phyloP scores from a whole-genome alignment of 2,888 invertebrate species.

The Unio delphinus region DNA sequence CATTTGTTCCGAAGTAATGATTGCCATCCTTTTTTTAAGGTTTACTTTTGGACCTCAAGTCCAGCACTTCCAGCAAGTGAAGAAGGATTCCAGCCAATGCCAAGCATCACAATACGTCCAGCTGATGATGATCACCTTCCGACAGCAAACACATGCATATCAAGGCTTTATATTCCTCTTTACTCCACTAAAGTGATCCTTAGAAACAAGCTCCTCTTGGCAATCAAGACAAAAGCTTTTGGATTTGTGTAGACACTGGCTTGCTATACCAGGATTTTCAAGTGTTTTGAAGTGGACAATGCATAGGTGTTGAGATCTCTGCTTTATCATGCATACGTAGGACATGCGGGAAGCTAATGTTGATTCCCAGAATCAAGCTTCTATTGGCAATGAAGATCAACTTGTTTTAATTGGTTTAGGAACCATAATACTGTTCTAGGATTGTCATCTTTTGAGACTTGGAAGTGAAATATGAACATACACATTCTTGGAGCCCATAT shows the following conservation, averaged over 20 bases:
- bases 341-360: no score
- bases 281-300: no score
- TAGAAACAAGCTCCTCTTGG: conserved; percentile 93
- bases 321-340: no score
- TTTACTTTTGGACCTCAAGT: conserved; percentile 99
- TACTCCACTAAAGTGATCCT: conserved; percentile 88
- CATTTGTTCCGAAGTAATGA: neutral
- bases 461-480: no score
- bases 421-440: no score
- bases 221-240: conserved; percentile 99
- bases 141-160: conserved; percentile 99
- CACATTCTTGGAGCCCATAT: no score
- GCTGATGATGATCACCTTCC: conserved; percentile 98
- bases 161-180: conserved; percentile 97
- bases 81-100: conserved; percentile 99
- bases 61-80: conserved; percentile 98
- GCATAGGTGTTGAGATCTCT: no score
- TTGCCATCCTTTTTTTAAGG: conserved; percentile 74
- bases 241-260: conserved; percentile 84
- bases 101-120: conserved; percentile 96
- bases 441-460: no score
- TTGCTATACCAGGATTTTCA: neutral
- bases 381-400: neutral
- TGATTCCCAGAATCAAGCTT: neutral
- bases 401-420: neutral